Conservation (phyloP, 2,113 vertebrate species). For the Cheilinus undulatus region DNA sequence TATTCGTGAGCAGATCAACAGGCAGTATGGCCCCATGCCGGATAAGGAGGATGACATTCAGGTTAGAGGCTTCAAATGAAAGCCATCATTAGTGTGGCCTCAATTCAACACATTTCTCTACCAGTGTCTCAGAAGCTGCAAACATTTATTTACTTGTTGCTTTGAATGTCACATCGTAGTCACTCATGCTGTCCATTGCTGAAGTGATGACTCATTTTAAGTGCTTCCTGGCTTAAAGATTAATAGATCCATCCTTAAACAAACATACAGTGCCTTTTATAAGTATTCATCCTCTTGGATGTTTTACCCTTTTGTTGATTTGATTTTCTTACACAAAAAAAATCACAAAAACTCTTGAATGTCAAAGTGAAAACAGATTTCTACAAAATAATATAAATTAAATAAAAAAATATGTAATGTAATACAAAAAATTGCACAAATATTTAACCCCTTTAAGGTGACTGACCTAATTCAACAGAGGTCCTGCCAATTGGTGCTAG, state of each 20-base stretch:
- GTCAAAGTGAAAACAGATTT: no score
- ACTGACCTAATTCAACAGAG: no score
- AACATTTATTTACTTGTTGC: background rate
- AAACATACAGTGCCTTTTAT: no score
- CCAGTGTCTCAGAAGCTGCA: background rate
- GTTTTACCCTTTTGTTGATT: no score
- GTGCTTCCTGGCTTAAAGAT: background rate
- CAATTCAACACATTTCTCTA: background rate
- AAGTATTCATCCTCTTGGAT: no score
- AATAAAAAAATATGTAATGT: no score
- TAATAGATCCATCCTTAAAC: background rate
- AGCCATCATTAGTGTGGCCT: background rate
- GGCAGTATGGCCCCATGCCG: conserved; percentile 86
- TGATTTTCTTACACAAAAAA: no score
- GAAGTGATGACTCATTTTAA: background rate
- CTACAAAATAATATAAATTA: no score
- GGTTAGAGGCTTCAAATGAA: conserved; percentile 69
- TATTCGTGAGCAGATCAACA: conserved; percentile 82
- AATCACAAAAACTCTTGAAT: no score
- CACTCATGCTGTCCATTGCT: background rate
- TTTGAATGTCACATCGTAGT: background rate
- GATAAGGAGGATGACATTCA: conserved; percentile 90
- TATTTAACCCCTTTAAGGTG: no score
- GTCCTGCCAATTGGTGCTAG: no score
- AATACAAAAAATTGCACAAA: no score